A percentile compares a stretch with the other conserved stretches of the same genome.
phyloP scores from a whole-genome alignment of 2,797 vertebrate genomes.

The Apodemus agrarius region DNA sequence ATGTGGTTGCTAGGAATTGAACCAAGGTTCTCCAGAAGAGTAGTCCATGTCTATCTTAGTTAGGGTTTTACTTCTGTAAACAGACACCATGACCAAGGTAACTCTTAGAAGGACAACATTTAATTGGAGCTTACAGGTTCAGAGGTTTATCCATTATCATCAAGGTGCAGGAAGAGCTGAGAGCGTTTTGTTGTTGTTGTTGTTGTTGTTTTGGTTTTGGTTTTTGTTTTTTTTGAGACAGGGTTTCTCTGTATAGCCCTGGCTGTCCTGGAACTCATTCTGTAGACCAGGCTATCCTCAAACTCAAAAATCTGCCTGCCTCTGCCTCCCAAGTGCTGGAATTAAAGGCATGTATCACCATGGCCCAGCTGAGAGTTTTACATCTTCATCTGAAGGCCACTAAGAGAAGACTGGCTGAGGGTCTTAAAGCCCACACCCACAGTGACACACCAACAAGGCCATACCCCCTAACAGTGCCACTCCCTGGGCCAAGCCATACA shows the following conservation, averaged over 20 bases:
- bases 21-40: neutral
- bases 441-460: neutral
- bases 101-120: neutral
- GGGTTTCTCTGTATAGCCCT: too few relatives aligned
- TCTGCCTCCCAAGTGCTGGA: too few relatives aligned
- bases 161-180: neutral
- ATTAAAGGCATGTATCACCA: too few relatives aligned
- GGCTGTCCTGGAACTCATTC: too few relatives aligned
- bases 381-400: neutral
- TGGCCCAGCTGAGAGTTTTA: neutral
- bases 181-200: neutral
- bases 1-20: neutral
- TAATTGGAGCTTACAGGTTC: neutral
- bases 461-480: neutral
- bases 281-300: too few relatives aligned
- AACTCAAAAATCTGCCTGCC: too few relatives aligned
- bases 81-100: neutral
- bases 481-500: neutral
- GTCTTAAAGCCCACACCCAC: neutral
- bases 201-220: too few relatives aligned
- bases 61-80: neutral
- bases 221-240: too few relatives aligned
- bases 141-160: neutral
- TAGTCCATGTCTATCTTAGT: neutral
- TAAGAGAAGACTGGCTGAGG: neutral